Conservation (phyloP, 2,797 vertebrate species). For the Gallinago solitaria region DNA sequence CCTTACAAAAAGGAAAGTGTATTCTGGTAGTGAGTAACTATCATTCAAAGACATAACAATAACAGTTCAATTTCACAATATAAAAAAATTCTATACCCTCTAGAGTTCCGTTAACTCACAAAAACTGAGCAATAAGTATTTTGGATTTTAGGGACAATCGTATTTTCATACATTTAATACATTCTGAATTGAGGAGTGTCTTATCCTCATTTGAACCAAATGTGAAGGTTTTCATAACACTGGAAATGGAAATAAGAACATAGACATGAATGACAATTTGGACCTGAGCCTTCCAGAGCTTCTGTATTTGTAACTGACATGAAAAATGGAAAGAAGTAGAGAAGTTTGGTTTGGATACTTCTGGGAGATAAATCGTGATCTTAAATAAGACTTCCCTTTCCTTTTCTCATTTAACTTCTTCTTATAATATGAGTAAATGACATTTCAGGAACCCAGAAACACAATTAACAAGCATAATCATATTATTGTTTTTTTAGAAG, state of each 20-base stretch:
- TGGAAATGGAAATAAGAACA: not conserved
- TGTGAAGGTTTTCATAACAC: not conserved
- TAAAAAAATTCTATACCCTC: not conserved
- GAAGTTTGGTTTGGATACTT: not conserved
- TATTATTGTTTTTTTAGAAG: not conserved
- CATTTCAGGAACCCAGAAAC: not conserved
- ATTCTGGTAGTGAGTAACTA: constrained; percentile 31
- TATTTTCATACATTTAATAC: not conserved
- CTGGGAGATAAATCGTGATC: not conserved
- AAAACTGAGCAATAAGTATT: not conserved
- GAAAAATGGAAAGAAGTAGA: not conserved
- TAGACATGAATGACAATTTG: not conserved
- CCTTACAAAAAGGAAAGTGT: constrained; percentile 32
- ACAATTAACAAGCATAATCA: not conserved
- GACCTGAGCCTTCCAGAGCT: not conserved
- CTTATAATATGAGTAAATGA: not conserved
- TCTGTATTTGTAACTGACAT: not conserved
- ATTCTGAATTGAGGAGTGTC: not conserved
- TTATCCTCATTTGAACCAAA: not conserved
- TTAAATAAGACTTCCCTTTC: not conserved
- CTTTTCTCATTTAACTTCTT: not conserved
- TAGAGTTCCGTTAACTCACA: not conserved
- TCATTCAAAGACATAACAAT: constrained; percentile 18
- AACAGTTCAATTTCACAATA: constrained; percentile 24
- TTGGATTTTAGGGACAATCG: not conserved